Conservation (phyloP, 2,888 invertebrate genomes). For the Harmothoe impar region DNA sequence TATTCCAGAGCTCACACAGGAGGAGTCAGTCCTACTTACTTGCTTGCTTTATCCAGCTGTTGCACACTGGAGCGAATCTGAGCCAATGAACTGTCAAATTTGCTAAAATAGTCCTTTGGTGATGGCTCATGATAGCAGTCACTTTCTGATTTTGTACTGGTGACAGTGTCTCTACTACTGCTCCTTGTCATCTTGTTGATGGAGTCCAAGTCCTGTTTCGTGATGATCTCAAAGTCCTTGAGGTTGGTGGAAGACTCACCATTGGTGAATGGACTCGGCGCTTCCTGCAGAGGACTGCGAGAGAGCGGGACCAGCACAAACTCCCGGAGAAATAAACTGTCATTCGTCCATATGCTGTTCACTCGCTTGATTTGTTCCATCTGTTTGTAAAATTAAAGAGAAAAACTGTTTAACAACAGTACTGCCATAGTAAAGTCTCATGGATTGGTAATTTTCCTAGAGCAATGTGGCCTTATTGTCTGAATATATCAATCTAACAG, state of each 20-base stretch:
- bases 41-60: constrained; percentile 78
- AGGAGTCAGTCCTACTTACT: constrained; percentile 70
- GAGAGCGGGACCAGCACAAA: constrained; percentile 90
- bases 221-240: constrained; percentile 57
- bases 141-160: constrained; percentile 11
- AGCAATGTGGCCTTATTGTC: not conserved
- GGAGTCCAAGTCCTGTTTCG: constrained; percentile 51
- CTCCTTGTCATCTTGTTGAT: constrained; percentile 53
- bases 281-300: constrained; percentile 55
- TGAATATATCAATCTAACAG: too few relatives aligned
- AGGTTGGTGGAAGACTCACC: not conserved
- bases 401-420: too few relatives aligned
- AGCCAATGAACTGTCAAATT: constrained; percentile 83
- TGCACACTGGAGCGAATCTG: constrained; percentile 82
- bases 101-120: constrained; percentile 82
- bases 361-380: constrained; percentile 96
- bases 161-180: constrained; percentile 5
- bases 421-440: constrained; percentile 21
- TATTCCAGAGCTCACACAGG: not conserved
- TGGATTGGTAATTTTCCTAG: too few relatives aligned
- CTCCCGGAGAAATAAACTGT: constrained; percentile 95
- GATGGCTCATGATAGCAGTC: constrained; percentile 50
- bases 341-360: constrained; percentile 95
- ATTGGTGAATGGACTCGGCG: constrained; percentile 3
- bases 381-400: too few relatives aligned